Evolutionary conservation across 2,113 vertebrate genomes (phyloP).

Genomic region (Poecilia latipinna): DNA sequence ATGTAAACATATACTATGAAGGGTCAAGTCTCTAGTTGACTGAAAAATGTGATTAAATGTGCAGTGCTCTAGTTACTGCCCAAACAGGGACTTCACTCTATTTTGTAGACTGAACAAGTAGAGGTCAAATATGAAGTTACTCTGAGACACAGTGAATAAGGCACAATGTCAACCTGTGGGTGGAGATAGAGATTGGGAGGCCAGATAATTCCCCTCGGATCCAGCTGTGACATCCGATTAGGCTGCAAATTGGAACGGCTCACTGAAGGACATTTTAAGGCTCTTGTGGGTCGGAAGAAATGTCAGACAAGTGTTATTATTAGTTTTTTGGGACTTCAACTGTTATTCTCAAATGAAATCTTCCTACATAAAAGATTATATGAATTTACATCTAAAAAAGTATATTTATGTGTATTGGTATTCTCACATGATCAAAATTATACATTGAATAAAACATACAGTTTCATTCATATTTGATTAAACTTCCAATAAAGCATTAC

Average conservation of each 20-base stretch:
- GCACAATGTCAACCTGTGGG: background rate
- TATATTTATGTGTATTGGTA: background rate
- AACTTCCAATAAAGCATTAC: no score
- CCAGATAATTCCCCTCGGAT: background rate
- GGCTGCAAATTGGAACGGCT: background rate
- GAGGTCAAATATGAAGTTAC: background rate
- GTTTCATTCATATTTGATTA: background rate
- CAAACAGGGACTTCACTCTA: background rate
- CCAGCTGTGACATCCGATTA: conserved; percentile 1
- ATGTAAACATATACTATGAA: background rate
- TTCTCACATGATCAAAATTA: background rate
- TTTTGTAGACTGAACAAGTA: background rate
- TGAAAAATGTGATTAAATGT: background rate
- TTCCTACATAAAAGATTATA: background rate
- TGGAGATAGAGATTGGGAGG: background rate
- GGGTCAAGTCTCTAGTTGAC: background rate
- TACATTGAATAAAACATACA: background rate
- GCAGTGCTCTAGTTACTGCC: background rate
- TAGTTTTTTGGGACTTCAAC: background rate
- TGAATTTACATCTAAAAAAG: background rate
- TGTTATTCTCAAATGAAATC: background rate
- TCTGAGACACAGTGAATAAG: background rate
- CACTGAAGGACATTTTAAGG: background rate
- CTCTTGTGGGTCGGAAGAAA: background rate
- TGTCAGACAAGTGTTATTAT: background rate